phyloP scores from a whole-genome alignment of 2,797 vertebrate species.

The Acipenser ruthenus region DNA sequence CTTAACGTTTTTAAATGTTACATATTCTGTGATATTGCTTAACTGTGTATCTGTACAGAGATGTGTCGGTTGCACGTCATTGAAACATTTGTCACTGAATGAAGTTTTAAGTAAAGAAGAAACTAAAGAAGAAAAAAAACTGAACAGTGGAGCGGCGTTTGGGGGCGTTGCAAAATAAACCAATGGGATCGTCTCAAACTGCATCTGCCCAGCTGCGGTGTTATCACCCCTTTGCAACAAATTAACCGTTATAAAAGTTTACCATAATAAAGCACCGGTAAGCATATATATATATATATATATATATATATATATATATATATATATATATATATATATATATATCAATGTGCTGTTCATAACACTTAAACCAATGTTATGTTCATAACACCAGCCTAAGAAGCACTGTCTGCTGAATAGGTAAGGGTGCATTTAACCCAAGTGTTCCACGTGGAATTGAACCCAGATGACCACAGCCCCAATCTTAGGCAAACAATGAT shows the following conservation, averaged over 20 bases:
- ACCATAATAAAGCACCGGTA: too few relatives aligned
- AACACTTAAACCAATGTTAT: too few relatives aligned
- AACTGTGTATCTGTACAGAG: not conserved
- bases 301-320: too few relatives aligned
- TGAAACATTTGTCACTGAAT: too few relatives aligned
- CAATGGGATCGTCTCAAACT: constrained; percentile 59
- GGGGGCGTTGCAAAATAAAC: constrained; percentile 44
- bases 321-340: too few relatives aligned
- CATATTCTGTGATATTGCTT: not conserved
- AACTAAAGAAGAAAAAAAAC: not conserved
- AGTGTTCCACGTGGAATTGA: constrained; percentile 14
- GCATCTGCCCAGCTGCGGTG: constrained; percentile 55
- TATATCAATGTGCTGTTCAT: too few relatives aligned
- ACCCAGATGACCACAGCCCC: constrained; percentile 17
- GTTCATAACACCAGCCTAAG: not conserved
- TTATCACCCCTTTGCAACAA: not conserved
- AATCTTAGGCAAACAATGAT: constrained; percentile 52
- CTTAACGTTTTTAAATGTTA: not conserved
- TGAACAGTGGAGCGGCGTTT: not conserved
- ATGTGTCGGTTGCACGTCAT: not conserved
- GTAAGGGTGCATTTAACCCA: constrained; percentile 8
- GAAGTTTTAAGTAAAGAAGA: not conserved
- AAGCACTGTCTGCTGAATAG: too few relatives aligned
- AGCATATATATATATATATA: too few relatives aligned
- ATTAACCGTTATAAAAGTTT: not conserved